Percentiles rank a stretch among this genome's conserved stretches.
These are phyloP conservation scores for Enteromius trimaculatus DNA, from an alignment of 2,797 vertebrate genomes.

Conservation along the genomic window DNA sequence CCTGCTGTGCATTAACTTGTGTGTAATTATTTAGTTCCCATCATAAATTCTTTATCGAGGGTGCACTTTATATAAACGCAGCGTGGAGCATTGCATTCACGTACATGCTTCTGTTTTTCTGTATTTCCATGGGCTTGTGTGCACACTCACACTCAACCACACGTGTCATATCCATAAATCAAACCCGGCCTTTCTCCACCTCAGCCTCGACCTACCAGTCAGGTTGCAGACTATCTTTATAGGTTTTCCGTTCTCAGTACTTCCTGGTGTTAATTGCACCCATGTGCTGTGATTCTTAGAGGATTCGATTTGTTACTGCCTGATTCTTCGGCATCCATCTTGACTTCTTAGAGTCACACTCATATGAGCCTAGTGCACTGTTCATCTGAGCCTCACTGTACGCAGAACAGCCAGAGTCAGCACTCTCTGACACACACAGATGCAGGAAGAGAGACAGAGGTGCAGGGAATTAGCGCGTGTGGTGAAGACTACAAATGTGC, in stretches of 20 bases:
- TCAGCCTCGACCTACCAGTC: slow-evolving; percentile 1
- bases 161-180: slow-evolving; percentile 13
- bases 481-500: slow-evolving; percentile 55
- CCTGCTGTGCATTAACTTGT: slow-evolving; percentile 65
- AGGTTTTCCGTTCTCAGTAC: background rate
- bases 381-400: slow-evolving; percentile 36
- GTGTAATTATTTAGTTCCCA: slow-evolving; percentile 75
- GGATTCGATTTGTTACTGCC: background rate
- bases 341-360: slow-evolving; percentile 22
- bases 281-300: slow-evolving; percentile 3
- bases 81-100: background rate
- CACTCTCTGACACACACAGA: slow-evolving; percentile 39
- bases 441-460: slow-evolving; percentile 32
- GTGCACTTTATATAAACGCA: slow-evolving; percentile 67
- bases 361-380: slow-evolving; percentile 21
- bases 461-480: slow-evolving; percentile 18
- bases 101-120: slow-evolving; percentile 33
- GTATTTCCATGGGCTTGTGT: background rate
- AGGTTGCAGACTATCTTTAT: background rate
- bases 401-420: slow-evolving; percentile 33
- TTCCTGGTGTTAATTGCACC: background rate
- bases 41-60: slow-evolving; percentile 77
- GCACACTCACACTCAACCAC: background rate
- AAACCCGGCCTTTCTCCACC: background rate
- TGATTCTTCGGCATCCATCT: slow-evolving; percentile 36